Base-by-base conservation (phyloP, 2,797 vertebrate species). In the Hyperoplus lanceolatus region DNA sequence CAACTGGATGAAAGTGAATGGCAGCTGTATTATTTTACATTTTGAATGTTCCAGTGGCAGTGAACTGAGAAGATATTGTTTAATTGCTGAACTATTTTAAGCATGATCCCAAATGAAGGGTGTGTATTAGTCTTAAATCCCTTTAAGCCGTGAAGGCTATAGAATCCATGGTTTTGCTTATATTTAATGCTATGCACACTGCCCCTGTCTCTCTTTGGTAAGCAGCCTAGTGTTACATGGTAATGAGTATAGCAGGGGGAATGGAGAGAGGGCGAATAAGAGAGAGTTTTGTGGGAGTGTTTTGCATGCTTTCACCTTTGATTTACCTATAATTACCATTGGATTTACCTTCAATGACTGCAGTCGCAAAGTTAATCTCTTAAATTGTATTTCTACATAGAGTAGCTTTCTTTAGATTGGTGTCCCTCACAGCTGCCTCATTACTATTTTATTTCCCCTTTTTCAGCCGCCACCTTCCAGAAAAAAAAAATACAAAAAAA, bases 321-420 rank as follows among this genome's bases (percentile, higher is more conserved):
- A 93, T 94, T 94, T 93, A 91, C 84, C 88, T 87, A 90, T 91
- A 94, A 94, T 93, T 93, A 92, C 82, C 86, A 85, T 81, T 91
- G 88, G 86, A 89, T 92, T 93, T 93, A 93, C 91, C 91, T 90
- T 92, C 83, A 93, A 82, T 89, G 87, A 91, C 83, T 91, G 29
- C 76, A 85, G 82, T 83, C 70, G 82, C 88, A 90, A 91, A 90
- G 85, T 85, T 91, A 90, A 90, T 92, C 89, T 91, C 75, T 88
- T 88, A 91, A 94, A 93, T 92, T 92, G 87, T 85, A 94, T 94
- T 93, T 85, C 83, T 92, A 88, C 83, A 90, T 92, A 84, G 89
- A 92, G 87, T 91, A 86, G 90, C 85, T 90, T 89, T 91, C 85
- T 81, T 76, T 73, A 91, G 90, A 90, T 87, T 84, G 89, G 75